Evolutionary conservation across 2,888 invertebrate species (phyloP).

Genomic region (Eudemis profundana): DNA sequence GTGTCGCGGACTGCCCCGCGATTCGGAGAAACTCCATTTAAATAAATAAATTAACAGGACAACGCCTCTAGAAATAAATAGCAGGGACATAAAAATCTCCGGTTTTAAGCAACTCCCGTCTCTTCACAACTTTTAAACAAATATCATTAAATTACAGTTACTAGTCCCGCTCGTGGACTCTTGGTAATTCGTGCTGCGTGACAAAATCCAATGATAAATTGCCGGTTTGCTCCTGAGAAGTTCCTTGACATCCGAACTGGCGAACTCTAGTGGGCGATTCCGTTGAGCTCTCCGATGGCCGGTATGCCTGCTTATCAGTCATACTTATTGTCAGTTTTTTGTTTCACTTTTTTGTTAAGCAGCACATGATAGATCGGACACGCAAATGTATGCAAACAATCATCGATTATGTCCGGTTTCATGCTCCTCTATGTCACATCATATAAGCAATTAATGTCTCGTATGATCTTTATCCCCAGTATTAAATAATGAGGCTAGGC

Average conservation of each 20-base stretch:
- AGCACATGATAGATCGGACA: conserved; percentile 62
- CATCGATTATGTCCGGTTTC: conserved; percentile 63
- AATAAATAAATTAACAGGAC: conserved; percentile 44
- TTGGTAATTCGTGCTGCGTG: conserved; percentile 60
- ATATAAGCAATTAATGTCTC: conserved; percentile 45
- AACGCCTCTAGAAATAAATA: conserved; percentile 24
- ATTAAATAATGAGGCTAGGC: conserved; percentile 34
- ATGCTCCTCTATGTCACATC: conserved; percentile 46
- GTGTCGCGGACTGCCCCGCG: conserved; percentile 47
- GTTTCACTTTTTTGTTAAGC: conserved; percentile 52
- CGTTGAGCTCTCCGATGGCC: conserved; percentile 33
- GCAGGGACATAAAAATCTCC: conserved; percentile 17
- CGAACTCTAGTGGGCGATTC: conserved; percentile 58
- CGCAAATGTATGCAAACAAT: conserved; percentile 55
- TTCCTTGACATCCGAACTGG: conserved; percentile 65
- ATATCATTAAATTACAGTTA: conserved; percentile 69
- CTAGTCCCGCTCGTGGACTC: conserved; percentile 58
- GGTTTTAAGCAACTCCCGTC: conserved; percentile 30
- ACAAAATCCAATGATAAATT: conserved; percentile 79
- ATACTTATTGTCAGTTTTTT: conserved; percentile 45
- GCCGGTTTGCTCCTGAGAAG: conserved; percentile 63
- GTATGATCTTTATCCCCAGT: conserved; percentile 58
- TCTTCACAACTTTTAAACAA: conserved; percentile 50
- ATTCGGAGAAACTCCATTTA: conserved; percentile 46
- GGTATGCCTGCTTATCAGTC: conserved; percentile 36